phyloP scores from a whole-genome alignment of 2,113 vertebrate genomes.

The Cygnus buccinator region DNA sequence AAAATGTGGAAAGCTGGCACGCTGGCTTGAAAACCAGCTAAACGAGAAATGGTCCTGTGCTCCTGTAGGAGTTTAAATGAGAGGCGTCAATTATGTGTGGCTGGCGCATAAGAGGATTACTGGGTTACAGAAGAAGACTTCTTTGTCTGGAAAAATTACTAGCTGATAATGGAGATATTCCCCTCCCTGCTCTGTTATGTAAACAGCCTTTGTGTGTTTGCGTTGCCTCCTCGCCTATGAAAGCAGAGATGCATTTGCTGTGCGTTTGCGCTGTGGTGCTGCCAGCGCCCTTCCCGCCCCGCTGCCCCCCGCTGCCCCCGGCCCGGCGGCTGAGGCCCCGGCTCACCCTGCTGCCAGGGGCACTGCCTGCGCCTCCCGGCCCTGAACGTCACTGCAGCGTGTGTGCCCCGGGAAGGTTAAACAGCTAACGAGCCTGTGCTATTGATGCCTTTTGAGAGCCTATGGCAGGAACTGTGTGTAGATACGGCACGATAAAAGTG shows the following conservation, averaged over 20 bases:
- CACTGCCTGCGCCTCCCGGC: no score
- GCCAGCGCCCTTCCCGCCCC: not conserved
- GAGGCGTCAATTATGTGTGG: not conserved
- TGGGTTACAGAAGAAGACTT: not conserved
- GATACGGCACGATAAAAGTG: no score
- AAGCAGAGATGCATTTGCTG: fast-evolving
- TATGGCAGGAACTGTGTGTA: no score
- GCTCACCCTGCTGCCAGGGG: no score
- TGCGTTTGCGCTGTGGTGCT: not conserved
- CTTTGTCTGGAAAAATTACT: conserved; percentile 8
- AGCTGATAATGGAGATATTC: not conserved
- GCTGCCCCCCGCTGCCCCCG: not conserved
- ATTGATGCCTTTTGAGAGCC: no score
- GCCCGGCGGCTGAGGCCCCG: no score
- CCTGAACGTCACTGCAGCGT: no score
- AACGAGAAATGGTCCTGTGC: not conserved
- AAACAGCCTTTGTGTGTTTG: not conserved
- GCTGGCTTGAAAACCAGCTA: not conserved
- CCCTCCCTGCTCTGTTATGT: not conserved
- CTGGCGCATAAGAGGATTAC: not conserved
- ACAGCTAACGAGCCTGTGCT: no score
- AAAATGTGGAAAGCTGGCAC: conserved; percentile 29
- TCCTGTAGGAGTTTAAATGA: not conserved
- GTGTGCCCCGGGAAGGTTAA: no score
- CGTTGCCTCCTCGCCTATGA: not conserved